Evolutionary conservation across 2,797 vertebrate species (phyloP).

Genomic region (Ctenopoma multispine): DNA sequence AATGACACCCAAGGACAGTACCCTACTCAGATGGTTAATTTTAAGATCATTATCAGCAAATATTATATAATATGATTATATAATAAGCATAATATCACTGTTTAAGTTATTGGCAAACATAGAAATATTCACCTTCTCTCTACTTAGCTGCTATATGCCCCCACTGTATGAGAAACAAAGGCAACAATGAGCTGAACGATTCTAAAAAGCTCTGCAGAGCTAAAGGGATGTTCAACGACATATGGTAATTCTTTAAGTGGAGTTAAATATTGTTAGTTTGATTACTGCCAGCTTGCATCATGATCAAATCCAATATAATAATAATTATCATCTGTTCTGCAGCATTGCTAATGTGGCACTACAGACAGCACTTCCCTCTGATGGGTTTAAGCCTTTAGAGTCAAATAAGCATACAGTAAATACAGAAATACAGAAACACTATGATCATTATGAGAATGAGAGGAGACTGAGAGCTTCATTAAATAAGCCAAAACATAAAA

Average conservation of each 20-base stretch:
- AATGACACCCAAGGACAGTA: background rate
- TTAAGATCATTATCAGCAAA: background rate
- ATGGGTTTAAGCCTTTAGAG: constrained; percentile 15
- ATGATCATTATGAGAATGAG: constrained; percentile 6
- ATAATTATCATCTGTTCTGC: constrained; percentile 17
- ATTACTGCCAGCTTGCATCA: background rate
- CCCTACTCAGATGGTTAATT: background rate
- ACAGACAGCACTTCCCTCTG: constrained; percentile 16
- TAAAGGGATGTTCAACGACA: background rate
- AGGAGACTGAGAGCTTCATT: background rate
- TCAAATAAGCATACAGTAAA: constrained; percentile 5
- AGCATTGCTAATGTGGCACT: background rate
- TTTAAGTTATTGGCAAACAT: background rate
- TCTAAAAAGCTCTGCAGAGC: background rate
- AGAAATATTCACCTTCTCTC: background rate
- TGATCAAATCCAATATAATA: background rate
- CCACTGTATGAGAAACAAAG: background rate
- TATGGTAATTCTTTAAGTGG: background rate
- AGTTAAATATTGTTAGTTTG: background rate
- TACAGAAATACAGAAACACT: constrained; percentile 7
- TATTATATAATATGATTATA: too few species aligned
- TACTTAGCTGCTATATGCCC: constrained; percentile 1
- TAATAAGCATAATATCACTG: background rate
- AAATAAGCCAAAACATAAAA: background rate
- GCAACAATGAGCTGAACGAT: background rate